phyloP scores from a whole-genome alignment of 2,113 vertebrate genomes.

The Anseranas semipalmata region DNA sequence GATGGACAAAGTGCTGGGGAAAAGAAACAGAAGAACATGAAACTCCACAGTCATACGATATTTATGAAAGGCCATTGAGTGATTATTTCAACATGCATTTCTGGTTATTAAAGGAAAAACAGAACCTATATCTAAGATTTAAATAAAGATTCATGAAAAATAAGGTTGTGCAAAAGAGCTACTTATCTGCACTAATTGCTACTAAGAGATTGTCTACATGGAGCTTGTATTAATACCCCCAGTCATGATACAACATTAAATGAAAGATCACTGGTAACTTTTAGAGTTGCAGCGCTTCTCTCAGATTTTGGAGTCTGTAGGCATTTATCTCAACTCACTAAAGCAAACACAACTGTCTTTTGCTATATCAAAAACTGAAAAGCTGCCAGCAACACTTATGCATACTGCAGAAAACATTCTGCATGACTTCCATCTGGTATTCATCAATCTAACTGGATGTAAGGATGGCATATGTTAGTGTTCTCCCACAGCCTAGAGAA shows the following conservation, averaged over 20 bases:
- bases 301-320: slow-evolving; percentile 22
- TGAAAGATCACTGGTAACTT: neutral
- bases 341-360: slow-evolving; percentile 48
- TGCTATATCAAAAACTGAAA: slow-evolving; percentile 45
- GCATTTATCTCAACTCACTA: slow-evolving; percentile 56
- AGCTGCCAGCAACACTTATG: slow-evolving; percentile 51
- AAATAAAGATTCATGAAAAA: neutral
- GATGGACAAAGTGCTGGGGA: neutral
- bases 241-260: neutral
- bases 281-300: neutral
- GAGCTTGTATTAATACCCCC: neutral
- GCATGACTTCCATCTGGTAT: slow-evolving; percentile 80
- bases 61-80: neutral
- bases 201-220: neutral
- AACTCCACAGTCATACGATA: neutral
- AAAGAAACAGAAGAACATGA: neutral
- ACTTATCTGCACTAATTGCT: neutral
- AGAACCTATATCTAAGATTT: neutral
- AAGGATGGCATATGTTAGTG: slow-evolving; percentile 79
- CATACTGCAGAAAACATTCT: slow-evolving; percentile 67
- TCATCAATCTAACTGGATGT: slow-evolving; percentile 66
- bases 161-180: neutral
- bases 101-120: neutral
- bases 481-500: slow-evolving; percentile 48
- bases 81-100: neutral